Conservation (phyloP, 2,797 vertebrate genomes). For the Spinus olivaceus region DNA sequence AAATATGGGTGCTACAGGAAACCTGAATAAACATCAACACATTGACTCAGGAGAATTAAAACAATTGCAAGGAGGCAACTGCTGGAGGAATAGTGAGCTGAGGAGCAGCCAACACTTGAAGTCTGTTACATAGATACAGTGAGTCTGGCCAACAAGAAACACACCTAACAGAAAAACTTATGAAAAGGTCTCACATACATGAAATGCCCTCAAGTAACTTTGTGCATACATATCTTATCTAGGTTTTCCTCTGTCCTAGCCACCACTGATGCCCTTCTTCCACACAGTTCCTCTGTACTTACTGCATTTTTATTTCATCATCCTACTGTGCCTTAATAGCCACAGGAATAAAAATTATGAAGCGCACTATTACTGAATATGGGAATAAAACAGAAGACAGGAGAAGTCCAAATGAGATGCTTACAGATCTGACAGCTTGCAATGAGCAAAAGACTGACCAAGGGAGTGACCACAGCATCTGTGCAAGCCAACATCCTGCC, state of each 20-base stretch:
- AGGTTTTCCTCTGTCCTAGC: background rate
- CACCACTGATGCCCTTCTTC: background rate
- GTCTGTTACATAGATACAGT: background rate
- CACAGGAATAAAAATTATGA: background rate
- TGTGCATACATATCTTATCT: background rate
- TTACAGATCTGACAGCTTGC: background rate
- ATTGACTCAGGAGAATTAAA: background rate
- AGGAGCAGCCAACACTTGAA: background rate
- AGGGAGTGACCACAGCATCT: background rate
- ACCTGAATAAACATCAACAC: conserved; percentile 14
- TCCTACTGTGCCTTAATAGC: background rate
- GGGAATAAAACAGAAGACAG: background rate
- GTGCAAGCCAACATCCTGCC: background rate
- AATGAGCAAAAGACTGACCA: background rate
- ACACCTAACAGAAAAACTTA: background rate
- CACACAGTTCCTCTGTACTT: background rate
- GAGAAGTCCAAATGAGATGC: background rate
- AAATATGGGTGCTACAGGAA: conserved; percentile 21
- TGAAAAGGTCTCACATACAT: fast-evolving
- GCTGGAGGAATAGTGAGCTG: background rate
- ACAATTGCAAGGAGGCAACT: background rate
- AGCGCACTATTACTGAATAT: background rate
- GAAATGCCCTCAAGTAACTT: background rate
- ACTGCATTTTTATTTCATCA: background rate
- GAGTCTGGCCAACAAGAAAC: background rate